phyloP scores from a whole-genome alignment of 92 coral and sea anemone species.

The Pocillopora grandis region DNA sequence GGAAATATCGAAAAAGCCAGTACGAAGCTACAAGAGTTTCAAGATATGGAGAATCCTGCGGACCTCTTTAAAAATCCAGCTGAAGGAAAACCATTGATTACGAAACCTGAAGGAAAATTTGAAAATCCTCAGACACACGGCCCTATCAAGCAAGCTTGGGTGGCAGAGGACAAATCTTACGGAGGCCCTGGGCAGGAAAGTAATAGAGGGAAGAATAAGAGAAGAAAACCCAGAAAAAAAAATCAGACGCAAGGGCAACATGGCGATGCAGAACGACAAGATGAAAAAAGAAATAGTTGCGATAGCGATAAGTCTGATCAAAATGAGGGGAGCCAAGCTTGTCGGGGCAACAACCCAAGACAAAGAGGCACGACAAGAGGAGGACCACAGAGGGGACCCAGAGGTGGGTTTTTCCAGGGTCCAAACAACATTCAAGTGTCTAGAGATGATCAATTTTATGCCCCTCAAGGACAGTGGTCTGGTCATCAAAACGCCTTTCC shows the following conservation, averaged over 20 bases:
- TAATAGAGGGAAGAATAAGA: background rate
- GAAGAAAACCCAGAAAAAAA: background rate
- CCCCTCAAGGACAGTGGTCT: no score
- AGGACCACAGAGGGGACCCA: background rate
- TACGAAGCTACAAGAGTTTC: slow-evolving; percentile 16
- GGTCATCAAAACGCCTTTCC: no score
- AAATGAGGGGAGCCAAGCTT: background rate
- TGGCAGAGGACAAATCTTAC: background rate
- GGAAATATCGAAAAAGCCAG: slow-evolving; percentile 47
- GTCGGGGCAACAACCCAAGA: background rate
- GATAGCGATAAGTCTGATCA: background rate
- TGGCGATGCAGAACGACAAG: background rate
- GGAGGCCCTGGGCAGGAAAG: background rate
- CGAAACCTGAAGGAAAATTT: background rate
- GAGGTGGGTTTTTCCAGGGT: background rate
- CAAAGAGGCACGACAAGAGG: background rate
- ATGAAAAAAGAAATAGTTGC: no score
- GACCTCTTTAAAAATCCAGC: background rate
- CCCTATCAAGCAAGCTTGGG: background rate
- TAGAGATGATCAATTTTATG: background rate
- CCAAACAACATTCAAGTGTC: background rate
- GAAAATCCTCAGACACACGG: background rate
- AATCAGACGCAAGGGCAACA: background rate
- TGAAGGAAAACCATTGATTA: background rate
- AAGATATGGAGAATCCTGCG: slow-evolving; percentile 20